Percentiles rank a stretch among this genome's conserved stretches.
Conservation (phyloP, 2,888 invertebrate genomes). For the Brachynemurus nebulosus region DNA sequence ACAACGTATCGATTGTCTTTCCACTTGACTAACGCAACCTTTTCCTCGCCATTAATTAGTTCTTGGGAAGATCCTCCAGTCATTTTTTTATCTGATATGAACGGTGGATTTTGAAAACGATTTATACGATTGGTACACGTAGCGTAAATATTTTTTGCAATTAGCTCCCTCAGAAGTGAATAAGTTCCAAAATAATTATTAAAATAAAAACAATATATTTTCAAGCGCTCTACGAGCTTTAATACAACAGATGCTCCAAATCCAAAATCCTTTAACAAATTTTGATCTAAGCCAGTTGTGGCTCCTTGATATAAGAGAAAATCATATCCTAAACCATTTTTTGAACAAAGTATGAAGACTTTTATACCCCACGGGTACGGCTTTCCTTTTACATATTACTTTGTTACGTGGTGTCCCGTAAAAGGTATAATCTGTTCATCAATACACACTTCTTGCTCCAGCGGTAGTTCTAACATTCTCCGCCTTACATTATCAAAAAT, state of each 20-base stretch:
- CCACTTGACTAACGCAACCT: conserved; percentile 15
- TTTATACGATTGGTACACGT: conserved; percentile 4
- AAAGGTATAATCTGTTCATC: conserved; percentile 24
- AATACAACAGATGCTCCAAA: background rate
- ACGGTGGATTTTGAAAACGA: conserved; percentile 4
- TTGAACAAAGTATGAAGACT: conserved; percentile 19
- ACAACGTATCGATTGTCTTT: conserved; percentile 14
- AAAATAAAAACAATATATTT: background rate
- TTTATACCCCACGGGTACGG: conserved; percentile 22
- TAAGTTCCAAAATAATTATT: background rate
- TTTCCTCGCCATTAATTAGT: conserved; percentile 9
- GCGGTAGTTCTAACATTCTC: conserved; percentile 11
- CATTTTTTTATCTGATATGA: conserved; percentile 13
- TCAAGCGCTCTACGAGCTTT: background rate
- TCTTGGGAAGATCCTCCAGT: conserved; percentile 12
- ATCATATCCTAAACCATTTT: conserved; percentile 20
- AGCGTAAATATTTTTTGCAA: background rate
- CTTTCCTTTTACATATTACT: conserved; percentile 22
- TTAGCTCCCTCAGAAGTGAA: background rate
- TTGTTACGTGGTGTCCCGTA: conserved; percentile 19
- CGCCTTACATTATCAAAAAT: conserved; percentile 14
- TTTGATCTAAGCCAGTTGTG: background rate
- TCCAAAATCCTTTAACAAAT: background rate
- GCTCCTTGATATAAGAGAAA: conserved; percentile 22
- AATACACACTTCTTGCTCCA: conserved; percentile 11